Conservation (phyloP, 2,113 vertebrate genomes). For the Ovis canadensis region DNA sequence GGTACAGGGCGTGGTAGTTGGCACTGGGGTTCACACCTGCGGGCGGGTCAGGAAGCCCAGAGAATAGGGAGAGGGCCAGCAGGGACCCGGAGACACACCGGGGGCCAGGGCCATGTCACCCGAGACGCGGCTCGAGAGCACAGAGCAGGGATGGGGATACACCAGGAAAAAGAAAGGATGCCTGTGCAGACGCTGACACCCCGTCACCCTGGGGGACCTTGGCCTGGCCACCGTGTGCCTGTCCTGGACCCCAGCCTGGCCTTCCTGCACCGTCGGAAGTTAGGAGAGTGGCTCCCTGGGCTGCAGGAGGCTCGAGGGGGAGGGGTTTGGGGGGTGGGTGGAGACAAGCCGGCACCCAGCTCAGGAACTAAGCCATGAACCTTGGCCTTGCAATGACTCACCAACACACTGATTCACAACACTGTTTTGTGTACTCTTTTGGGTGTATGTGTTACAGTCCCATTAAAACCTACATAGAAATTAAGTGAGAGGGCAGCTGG, state of each 20-base stretch:
- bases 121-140: rapidly evolving
- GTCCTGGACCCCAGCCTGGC: background rate
- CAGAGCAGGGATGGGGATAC: background rate
- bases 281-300: background rate
- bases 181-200: background rate
- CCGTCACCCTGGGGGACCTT: background rate
- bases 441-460: background rate
- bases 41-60: background rate
- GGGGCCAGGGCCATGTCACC: constrained; percentile 80
- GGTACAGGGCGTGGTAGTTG: constrained; percentile 92
- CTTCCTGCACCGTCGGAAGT: background rate
- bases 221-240: background rate
- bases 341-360: background rate
- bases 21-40: constrained; percentile 94
- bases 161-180: background rate
- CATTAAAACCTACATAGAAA: background rate
- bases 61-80: background rate
- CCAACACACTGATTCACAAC: background rate
- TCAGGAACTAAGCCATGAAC: background rate
- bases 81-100: constrained; percentile 65
- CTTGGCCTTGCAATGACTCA: no score
- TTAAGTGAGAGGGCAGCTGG: no score
- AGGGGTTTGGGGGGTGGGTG: no score
- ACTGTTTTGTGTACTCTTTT: background rate
- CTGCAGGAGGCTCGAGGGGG: background rate